Base-by-base conservation (phyloP, 2,888 invertebrate genomes). In the Caenorhabditis macrosperma region DNA sequence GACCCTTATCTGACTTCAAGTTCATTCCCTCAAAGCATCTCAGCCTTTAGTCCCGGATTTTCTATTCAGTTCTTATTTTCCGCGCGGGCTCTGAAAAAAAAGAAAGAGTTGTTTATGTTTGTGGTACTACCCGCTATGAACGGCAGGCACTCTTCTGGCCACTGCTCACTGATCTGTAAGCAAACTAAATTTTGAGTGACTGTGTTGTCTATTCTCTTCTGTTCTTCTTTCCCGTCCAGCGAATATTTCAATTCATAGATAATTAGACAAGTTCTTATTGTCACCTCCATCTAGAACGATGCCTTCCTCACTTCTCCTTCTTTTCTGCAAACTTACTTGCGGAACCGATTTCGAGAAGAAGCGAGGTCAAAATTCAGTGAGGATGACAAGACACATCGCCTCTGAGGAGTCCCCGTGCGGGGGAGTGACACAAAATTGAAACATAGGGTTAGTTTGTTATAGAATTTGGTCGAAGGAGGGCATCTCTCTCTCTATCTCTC, bases 371-470 rank as follows among this genome's bases (percentile, higher is more conserved):
- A n/a, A 54, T 26, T 28, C 28, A n/a, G n/a, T n/a, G n/a, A n/a
- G n/a, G n/a, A n/a, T n/a, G n/a, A n/a, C 54, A n/a, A 24, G 4
- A 22, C 24, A 54, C n/a, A 3, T 54, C 35, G 33, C 20, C 35
- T 35, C 12, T 28, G 10, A 60, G n/a, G 26, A 35, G 6, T n/a
- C 44, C 60, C n/a, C n/a, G n/a, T 26, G 44, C n/a, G 44, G 35
- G 44, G 22, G n/a, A 17, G 41, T 71, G 71, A 38, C 63, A 72
- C 54, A 28, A 63, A 72, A 44, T 46, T 48, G 71, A 55, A 48
- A 72, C 44, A 72, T 57, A 38, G 66, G 50, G 74, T 59, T 74
- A 76, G 76, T 76, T 68, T 76, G 76, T 76, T 76, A 68, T 76
- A 76, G 60, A 61, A 76, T 61, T 76, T 68, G 57, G 61, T 68